These are phyloP conservation scores for Globicephala melas DNA, from an alignment of 2,113 vertebrate species.

Conservation along the genomic window DNA sequence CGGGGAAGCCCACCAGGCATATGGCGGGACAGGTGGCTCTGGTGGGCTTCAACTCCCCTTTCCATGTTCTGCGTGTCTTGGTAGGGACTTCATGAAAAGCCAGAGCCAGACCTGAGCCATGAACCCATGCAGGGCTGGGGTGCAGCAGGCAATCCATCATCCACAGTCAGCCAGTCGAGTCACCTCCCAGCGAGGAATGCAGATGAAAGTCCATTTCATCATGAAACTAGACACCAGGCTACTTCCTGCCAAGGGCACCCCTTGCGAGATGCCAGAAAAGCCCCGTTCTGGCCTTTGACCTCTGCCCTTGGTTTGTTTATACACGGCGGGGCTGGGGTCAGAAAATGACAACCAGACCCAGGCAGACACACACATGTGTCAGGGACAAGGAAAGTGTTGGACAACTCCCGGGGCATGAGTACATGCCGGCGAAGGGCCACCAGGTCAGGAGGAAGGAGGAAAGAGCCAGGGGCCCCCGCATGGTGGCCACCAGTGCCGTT, in stretches of 20 bases:
- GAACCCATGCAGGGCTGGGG: neutral
- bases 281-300: slow-evolving; percentile 78
- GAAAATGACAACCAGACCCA: slow-evolving; percentile 55
- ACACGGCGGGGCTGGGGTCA: slow-evolving; percentile 67
- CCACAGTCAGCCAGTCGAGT: neutral
- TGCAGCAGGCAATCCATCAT: neutral
- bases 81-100: neutral
- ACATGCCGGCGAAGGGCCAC: neutral
- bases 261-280: slow-evolving; percentile 66
- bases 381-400: slow-evolving; percentile 49
- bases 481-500: fast-evolving
- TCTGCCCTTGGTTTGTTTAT: slow-evolving; percentile 81
- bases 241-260: slow-evolving; percentile 65
- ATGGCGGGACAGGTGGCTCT: neutral
- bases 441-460: neutral
- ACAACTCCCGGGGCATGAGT: neutral
- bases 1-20: neutral
- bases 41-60: neutral
- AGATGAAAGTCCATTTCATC: neutral
- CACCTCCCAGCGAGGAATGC: neutral
- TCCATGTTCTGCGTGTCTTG: neutral
- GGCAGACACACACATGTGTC: slow-evolving; percentile 53
- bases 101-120: neutral
- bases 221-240: slow-evolving; percentile 69
- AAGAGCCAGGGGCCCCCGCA: neutral